These are phyloP conservation scores for Amazona finschi DNA, from an alignment of 2,797 vertebrate species.

Conservation along the genomic window DNA sequence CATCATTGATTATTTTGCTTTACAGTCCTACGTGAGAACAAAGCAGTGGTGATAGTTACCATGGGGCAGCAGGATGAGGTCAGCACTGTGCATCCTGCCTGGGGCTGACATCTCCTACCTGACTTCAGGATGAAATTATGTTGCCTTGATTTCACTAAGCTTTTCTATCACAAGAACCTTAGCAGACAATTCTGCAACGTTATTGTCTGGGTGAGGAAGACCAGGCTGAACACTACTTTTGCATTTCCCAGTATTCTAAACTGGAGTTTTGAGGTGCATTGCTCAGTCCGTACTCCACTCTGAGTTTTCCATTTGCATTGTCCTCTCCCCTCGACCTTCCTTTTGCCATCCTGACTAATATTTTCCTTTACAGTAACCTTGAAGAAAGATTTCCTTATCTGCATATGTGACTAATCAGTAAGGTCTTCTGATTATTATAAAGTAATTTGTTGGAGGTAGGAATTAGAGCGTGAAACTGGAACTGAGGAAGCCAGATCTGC, in stretches of 20 bases:
- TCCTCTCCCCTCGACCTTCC: neutral
- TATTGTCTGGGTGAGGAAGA: neutral
- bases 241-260: neutral
- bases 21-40: neutral
- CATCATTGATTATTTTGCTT: neutral
- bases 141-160: neutral
- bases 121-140: neutral
- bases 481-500: neutral
- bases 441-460: slow-evolving; percentile 38
- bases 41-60: neutral
- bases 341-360: neutral
- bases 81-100: neutral
- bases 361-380: slow-evolving; percentile 20
- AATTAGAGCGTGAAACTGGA: slow-evolving; percentile 36
- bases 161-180: neutral
- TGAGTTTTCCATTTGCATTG: neutral
- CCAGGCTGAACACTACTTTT: neutral
- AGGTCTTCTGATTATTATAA: slow-evolving; percentile 39
- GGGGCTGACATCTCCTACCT: neutral
- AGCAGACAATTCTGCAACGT: neutral
- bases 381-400: slow-evolving; percentile 29
- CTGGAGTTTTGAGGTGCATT: neutral
- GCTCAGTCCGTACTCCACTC: neutral
- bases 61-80: neutral
- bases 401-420: slow-evolving; percentile 35